These are phyloP conservation scores for Tanytarsus gracilentus DNA, from an alignment of 2,888 invertebrate species.

Conservation along the genomic window DNA sequence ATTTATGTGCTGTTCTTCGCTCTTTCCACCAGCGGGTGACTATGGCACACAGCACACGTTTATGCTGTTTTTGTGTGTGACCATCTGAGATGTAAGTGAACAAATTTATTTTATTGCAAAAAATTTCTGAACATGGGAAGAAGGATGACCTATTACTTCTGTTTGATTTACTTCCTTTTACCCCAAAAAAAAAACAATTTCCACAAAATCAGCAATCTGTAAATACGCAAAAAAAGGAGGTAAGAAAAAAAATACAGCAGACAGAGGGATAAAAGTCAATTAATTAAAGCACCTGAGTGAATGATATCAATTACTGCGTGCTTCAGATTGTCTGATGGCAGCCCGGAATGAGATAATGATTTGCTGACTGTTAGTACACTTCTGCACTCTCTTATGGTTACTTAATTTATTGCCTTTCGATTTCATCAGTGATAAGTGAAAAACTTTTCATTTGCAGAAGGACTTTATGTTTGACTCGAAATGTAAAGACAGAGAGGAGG, in stretches of 20 bases:
- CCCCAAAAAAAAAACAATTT: too few species aligned
- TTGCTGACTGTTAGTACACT: background rate
- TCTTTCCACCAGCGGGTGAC: constrained; percentile 3
- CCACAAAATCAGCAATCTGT: too few species aligned
- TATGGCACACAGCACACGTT: too few species aligned
- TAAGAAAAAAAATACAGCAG: background rate
- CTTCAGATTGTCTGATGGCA: constrained; percentile 26
- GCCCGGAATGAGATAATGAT: constrained; percentile 16
- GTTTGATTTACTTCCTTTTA: too few species aligned
- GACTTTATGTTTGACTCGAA: background rate
- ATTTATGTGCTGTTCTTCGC: constrained; percentile 17
- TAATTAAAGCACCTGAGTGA: constrained; percentile 28
- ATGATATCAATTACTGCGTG: constrained; percentile 28
- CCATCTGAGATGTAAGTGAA: too few species aligned
- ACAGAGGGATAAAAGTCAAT: constrained; percentile 26
- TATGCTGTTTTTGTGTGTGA: too few species aligned
- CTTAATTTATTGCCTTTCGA: constrained; percentile 23
- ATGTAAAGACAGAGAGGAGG: background rate
- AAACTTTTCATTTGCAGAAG: background rate
- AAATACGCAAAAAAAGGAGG: background rate
- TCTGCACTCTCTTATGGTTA: background rate
- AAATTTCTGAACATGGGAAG: too few species aligned
- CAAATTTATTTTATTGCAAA: too few species aligned
- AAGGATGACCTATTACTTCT: too few species aligned
- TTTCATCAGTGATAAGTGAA: constrained; percentile 16